These are phyloP conservation scores for Xiphias gladius DNA, from an alignment of 2,113 vertebrate genomes.

Conservation along the genomic window DNA sequence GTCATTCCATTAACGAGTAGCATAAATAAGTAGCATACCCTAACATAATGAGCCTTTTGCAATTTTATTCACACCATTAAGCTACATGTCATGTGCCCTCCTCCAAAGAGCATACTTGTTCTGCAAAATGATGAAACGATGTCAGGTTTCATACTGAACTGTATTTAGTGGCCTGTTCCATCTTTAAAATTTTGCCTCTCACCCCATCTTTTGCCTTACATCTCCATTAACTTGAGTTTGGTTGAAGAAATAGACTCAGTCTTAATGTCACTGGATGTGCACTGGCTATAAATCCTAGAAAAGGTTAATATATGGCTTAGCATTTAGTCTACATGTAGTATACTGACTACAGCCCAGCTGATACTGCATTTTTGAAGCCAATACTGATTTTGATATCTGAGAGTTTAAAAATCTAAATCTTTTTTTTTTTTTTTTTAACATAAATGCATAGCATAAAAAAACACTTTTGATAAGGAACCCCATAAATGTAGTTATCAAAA, in stretches of 20 bases:
- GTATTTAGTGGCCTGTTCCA: slow-evolving; percentile 55
- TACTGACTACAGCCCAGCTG: background rate
- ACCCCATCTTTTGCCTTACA: background rate
- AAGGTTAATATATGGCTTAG: background rate
- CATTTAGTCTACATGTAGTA: background rate
- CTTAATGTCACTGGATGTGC: background rate
- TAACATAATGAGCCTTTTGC: background rate
- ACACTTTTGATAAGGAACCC: background rate
- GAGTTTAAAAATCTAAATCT: background rate
- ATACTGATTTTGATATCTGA: background rate
- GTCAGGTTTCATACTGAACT: slow-evolving; percentile 60
- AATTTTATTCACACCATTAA: slow-evolving; percentile 12
- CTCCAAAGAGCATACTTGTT: slow-evolving; percentile 40
- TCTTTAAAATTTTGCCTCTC: slow-evolving; percentile 11
- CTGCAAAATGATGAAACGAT: slow-evolving; percentile 50
- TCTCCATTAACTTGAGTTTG: slow-evolving; percentile 3
- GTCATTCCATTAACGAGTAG: slow-evolving; percentile 9
- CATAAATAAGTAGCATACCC: slow-evolving; percentile 15
- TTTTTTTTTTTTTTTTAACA: too few relatives aligned
- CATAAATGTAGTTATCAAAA: background rate
- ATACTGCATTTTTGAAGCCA: background rate
- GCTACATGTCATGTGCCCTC: slow-evolving; percentile 8
- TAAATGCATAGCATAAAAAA: background rate
- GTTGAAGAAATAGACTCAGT: slow-evolving; percentile 6
- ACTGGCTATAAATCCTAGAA: background rate